Evolutionary conservation across 1,140 invertebrate species (phyloP).

Genomic region (Apocrypta bakeri): DNA sequence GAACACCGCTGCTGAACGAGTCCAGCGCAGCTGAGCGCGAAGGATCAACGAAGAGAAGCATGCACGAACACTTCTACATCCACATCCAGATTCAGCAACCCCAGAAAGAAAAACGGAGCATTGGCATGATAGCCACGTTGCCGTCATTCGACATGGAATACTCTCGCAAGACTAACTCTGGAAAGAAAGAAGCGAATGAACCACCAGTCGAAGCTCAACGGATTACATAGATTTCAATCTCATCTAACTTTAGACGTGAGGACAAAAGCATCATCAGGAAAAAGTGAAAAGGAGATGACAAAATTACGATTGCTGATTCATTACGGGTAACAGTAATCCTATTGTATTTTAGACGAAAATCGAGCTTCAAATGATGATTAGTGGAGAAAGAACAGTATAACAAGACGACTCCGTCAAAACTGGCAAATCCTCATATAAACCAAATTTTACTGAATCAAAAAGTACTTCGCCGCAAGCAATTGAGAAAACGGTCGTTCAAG

Average conservation of each 20-base stretch:
- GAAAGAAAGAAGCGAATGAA: conserved; percentile 15
- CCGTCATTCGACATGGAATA: neutral
- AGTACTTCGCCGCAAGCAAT: conserved; percentile 7
- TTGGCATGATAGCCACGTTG: neutral
- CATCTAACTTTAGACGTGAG: conserved; percentile 3
- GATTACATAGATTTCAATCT: neutral
- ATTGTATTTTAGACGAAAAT: neutral
- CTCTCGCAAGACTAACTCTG: neutral
- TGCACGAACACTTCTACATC: conserved; percentile 48
- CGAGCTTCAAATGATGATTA: neutral
- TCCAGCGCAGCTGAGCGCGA: conserved; percentile 24
- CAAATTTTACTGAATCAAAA: neutral
- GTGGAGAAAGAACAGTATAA: conserved; percentile 15
- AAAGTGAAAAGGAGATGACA: conserved; percentile 1
- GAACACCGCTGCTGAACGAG: conserved; percentile 32
- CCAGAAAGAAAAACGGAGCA: conserved; percentile 39
- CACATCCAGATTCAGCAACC: conserved; percentile 46
- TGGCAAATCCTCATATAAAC: neutral
- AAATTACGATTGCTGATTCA: neutral
- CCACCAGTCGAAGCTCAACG: conserved; percentile 2
- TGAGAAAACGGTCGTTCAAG: neutral
- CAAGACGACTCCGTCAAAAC: neutral
- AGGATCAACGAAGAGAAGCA: conserved; percentile 51
- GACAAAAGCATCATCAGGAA: conserved; percentile 6
- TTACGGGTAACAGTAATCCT: neutral